phyloP scores from a whole-genome alignment of 2,113 vertebrate genomes.

The Cyanistes caeruleus region DNA sequence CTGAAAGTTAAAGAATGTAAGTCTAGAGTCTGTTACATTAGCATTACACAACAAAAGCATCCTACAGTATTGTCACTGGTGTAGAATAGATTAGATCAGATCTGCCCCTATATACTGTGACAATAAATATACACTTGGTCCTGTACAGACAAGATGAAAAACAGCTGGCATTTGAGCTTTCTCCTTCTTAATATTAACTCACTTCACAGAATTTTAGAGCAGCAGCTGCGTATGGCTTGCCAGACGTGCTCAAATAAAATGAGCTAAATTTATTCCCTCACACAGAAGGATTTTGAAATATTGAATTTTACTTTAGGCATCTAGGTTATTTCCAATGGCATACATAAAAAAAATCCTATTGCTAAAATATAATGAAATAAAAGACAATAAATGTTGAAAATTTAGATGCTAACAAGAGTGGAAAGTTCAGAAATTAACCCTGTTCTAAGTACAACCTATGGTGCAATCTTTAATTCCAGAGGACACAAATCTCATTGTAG shows the following conservation, averaged over 20 bases:
- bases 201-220: not conserved
- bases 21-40: not conserved
- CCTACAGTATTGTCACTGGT: not conserved
- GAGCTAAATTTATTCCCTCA: slow-evolving; percentile 20
- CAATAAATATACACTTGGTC: not conserved
- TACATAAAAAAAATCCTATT: not conserved
- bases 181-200: slow-evolving; percentile 2
- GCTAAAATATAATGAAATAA: not conserved
- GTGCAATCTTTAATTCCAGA: not conserved
- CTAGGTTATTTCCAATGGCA: not conserved
- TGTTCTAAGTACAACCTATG: not conserved
- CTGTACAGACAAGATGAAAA: not conserved
- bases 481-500: not conserved
- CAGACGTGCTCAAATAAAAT: slow-evolving; percentile 18
- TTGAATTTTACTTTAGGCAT: not conserved
- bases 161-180: not conserved
- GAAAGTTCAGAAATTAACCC: not conserved
- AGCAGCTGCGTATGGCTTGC: not conserved
- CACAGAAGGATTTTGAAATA: not conserved
- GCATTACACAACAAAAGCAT: not conserved
- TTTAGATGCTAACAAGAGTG: not conserved
- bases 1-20: not conserved
- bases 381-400: not conserved
- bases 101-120: not conserved
- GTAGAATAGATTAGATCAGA: not conserved